phyloP scores from a whole-genome alignment of 37 sponge, comb jelly and placozoan genomes.

The Theonella swinhoei region DNA sequence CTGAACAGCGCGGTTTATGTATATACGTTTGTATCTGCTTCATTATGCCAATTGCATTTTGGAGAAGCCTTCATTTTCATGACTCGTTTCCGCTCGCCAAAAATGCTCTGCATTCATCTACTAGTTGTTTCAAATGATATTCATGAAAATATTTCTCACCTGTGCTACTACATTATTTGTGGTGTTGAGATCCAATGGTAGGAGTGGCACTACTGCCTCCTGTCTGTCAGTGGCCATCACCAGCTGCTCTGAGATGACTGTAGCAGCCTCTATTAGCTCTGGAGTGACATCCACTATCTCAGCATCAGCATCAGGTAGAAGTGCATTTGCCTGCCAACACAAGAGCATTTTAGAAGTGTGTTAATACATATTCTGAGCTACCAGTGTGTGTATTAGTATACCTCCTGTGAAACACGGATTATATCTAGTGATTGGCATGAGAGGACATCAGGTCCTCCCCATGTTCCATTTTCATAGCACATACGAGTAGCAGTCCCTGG shows the following conservation, averaged over 20 bases:
- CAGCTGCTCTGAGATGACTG: background rate
- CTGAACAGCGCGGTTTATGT: no score
- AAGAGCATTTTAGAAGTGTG: no score
- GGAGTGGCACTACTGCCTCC: background rate
- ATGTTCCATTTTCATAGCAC: constrained; percentile 5
- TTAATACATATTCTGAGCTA: no score
- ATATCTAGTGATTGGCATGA: background rate
- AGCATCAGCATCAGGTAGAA: background rate
- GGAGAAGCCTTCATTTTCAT: no score
- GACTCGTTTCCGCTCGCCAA: no score
- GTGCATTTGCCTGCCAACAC: background rate
- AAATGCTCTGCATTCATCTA: no score
- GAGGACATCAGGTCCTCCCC: constrained; percentile 16
- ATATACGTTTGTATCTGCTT: no score
- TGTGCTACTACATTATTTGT: constrained; percentile 28
- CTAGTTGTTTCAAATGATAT: no score
- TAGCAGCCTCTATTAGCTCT: background rate
- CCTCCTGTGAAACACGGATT: background rate
- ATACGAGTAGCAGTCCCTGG: constrained; percentile 20
- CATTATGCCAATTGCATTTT: no score
- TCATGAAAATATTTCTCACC: background rate
- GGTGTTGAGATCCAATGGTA: constrained; percentile 39
- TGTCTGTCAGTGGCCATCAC: background rate
- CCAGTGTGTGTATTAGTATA: no score
- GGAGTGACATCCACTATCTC: background rate